Conservation (phyloP, 2,888 invertebrate species). For the Sycophila texana region DNA sequence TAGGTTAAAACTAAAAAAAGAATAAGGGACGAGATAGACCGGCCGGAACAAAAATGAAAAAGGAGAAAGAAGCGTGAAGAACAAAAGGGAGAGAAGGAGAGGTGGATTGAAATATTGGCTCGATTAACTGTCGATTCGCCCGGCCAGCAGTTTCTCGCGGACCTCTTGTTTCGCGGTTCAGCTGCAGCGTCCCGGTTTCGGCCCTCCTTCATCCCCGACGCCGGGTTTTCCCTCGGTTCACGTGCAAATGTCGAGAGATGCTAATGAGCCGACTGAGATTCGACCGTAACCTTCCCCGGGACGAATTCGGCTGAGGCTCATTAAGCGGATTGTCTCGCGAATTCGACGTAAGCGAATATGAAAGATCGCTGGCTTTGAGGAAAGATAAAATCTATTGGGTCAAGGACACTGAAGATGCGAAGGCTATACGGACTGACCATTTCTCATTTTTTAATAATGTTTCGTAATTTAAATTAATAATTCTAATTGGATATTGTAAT, state of each 20-base stretch:
- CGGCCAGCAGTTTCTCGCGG: constrained; percentile 30
- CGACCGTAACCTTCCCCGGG: neutral
- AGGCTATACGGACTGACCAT: too few species aligned
- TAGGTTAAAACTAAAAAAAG: too few species aligned
- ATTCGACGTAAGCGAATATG: neutral
- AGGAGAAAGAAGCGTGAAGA: neutral
- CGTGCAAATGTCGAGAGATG: neutral
- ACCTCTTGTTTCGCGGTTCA: neutral
- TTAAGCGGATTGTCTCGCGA: constrained; percentile 4
- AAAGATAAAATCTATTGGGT: neutral
- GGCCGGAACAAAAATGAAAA: neutral
- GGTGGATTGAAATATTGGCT: constrained; percentile 49
- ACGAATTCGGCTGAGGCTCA: neutral
- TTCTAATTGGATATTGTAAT: too few species aligned
- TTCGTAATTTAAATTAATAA: too few species aligned
- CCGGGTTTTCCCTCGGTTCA: neutral
- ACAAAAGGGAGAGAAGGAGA: neutral
- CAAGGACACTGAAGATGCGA: neutral
- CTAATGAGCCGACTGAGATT: neutral
- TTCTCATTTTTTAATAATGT: too few species aligned
- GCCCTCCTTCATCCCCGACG: neutral
- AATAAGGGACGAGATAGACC: too few species aligned
- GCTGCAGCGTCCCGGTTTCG: neutral
- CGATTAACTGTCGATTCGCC: constrained; percentile 54
- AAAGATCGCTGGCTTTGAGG: too few species aligned